Evolutionary conservation across 2,888 invertebrate genomes (phyloP).

Genomic region (Eupsilia transversa): DNA sequence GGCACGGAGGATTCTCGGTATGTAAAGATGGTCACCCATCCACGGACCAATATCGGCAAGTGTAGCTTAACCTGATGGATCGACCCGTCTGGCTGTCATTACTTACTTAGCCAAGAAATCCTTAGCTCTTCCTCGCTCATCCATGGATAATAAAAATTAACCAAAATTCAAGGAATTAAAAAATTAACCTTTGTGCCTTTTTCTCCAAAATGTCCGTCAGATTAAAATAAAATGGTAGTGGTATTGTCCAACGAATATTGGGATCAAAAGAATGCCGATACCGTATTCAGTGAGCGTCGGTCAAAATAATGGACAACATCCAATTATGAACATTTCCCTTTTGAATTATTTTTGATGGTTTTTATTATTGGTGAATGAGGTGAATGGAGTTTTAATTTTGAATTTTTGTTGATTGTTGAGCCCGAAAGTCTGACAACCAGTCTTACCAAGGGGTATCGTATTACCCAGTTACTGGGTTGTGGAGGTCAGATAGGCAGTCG

Average conservation of each 20-base stretch:
- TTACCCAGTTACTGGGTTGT: too few relatives aligned
- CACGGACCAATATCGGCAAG: too few relatives aligned
- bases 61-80: too few relatives aligned
- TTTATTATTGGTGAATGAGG: constrained; percentile 11
- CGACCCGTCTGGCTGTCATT: too few relatives aligned
- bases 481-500: too few relatives aligned
- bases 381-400: neutral
- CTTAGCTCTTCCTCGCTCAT: too few relatives aligned
- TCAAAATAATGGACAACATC: constrained; percentile 25
- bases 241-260: constrained; percentile 15
- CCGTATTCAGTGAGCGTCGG: constrained; percentile 32
- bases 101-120: too few relatives aligned
- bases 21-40: too few relatives aligned
- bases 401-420: neutral
- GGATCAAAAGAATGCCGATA: constrained; percentile 33
- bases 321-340: constrained; percentile 38
- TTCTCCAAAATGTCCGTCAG: neutral
- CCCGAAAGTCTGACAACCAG: too few relatives aligned
- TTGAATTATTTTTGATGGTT: constrained; percentile 22
- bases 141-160: neutral
- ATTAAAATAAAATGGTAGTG: constrained; percentile 6
- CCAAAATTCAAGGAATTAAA: neutral
- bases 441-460: too few relatives aligned
- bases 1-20: too few relatives aligned
- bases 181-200: neutral